Conservation (phyloP, 1,140 invertebrate genomes). For the Halesus radiatus region DNA sequence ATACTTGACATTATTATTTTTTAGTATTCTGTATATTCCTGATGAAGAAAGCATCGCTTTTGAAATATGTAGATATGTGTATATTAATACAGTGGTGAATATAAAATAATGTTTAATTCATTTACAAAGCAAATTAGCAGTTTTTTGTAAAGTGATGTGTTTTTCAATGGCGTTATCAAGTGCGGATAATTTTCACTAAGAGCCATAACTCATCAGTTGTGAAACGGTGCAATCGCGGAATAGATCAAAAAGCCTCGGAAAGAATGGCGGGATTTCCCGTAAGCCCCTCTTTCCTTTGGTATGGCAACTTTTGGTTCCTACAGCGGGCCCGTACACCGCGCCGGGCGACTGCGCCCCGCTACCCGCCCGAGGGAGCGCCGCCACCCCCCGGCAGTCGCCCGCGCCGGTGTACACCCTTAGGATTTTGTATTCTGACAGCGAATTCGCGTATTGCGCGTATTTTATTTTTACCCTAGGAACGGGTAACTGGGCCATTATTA, state of each 20-base stretch:
- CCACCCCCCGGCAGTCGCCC: conserved; percentile 34
- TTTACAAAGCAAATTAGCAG: too few species aligned
- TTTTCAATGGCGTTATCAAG: too few species aligned
- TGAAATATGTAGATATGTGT: too few species aligned
- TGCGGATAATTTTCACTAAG: too few species aligned
- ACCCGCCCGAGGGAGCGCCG: background rate
- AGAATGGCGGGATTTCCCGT: conserved; percentile 52
- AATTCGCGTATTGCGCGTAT: conserved; percentile 59
- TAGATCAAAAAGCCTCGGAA: conserved; percentile 49
- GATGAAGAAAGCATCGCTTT: too few species aligned
- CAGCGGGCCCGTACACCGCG: conserved; percentile 43
- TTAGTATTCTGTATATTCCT: too few species aligned
- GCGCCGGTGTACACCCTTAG: conserved; percentile 55
- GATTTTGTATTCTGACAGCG: conserved; percentile 59
- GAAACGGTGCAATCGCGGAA: conserved; percentile 39
- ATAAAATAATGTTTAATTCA: too few species aligned
- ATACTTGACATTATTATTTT: too few species aligned
- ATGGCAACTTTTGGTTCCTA: conserved; percentile 46
- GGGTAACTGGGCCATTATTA: conserved; percentile 49
- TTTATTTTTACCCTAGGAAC: conserved; percentile 57
- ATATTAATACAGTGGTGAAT: too few species aligned
- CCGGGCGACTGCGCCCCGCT: conserved; percentile 23
- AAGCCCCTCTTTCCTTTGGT: conserved; percentile 52
- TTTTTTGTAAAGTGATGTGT: too few species aligned
- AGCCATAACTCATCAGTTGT: background rate